These are phyloP conservation scores for Pelodytes ibericus DNA, from an alignment of 2,797 vertebrate genomes.

Conservation along the genomic window DNA sequence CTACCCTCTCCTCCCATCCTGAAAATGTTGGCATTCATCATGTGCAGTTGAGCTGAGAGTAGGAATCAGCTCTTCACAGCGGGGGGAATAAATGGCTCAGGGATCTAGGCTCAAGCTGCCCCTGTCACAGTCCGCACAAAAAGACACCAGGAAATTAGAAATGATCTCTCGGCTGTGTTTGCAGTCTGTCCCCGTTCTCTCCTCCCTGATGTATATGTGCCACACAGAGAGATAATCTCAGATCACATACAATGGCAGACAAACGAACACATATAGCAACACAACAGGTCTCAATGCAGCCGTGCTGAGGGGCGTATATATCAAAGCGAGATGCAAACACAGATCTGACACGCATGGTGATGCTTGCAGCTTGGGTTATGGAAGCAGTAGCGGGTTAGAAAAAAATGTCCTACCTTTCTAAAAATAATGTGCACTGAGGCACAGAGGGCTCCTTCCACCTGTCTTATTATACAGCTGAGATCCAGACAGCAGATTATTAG, in stretches of 20 bases:
- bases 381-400: neutral
- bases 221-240: neutral
- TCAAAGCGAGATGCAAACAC: neutral
- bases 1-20: neutral
- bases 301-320: neutral
- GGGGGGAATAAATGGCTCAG: neutral
- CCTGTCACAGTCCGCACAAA: neutral
- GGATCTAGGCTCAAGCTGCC: neutral
- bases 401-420: neutral
- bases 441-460: neutral
- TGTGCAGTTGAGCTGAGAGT: constrained; percentile 7
- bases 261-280: neutral
- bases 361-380: neutral
- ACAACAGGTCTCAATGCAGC: neutral
- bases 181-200: neutral
- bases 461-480: neutral
- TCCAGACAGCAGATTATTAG: too few relatives aligned
- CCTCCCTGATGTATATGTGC: too few relatives aligned
- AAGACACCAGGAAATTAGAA: constrained; percentile 1
- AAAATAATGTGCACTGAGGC: neutral
- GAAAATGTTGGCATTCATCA: neutral
- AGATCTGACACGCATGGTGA: neutral
- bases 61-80: neutral
- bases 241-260: neutral
- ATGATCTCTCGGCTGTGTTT: neutral